phyloP scores from a whole-genome alignment of 2,113 vertebrate genomes.

The Crotalus viridis region DNA sequence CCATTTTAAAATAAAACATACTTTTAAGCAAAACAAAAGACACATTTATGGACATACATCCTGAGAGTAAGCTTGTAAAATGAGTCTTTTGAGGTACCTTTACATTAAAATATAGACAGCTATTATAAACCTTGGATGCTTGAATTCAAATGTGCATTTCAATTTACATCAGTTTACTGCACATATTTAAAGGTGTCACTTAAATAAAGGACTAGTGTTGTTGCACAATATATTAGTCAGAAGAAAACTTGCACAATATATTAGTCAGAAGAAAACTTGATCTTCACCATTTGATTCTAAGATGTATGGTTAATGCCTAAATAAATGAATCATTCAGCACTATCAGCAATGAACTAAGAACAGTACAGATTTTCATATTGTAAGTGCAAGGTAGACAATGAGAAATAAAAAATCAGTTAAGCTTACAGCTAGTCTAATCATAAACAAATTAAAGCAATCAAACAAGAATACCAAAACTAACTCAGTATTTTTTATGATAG shows the following conservation, averaged over 20 bases:
- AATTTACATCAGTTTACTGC: not conserved
- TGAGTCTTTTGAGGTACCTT: not conserved
- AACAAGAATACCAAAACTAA: constrained; percentile 11
- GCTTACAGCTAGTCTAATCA: not conserved
- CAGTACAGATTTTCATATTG: not conserved
- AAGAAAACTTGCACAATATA: not conserved
- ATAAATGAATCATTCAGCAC: not conserved
- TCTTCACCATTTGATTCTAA: not conserved
- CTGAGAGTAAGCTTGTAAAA: not conserved
- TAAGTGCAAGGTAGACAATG: not conserved
- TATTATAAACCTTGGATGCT: not conserved
- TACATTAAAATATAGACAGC: not conserved
- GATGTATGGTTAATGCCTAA: not conserved
- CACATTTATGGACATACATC: not conserved
- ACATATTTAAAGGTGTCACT: not conserved
- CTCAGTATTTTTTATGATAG: not conserved
- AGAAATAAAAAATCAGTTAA: constrained; percentile 36
- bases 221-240: not conserved
- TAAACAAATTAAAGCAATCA: not conserved
- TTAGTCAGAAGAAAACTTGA: not conserved
- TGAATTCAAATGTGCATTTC: not conserved
- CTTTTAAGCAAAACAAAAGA: not conserved
- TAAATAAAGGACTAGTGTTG: not conserved
- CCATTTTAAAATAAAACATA: not conserved
- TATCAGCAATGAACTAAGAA: not conserved